These are phyloP conservation scores for Ischnura elegans DNA, from an alignment of 2,888 invertebrate species.

Conservation along the genomic window DNA sequence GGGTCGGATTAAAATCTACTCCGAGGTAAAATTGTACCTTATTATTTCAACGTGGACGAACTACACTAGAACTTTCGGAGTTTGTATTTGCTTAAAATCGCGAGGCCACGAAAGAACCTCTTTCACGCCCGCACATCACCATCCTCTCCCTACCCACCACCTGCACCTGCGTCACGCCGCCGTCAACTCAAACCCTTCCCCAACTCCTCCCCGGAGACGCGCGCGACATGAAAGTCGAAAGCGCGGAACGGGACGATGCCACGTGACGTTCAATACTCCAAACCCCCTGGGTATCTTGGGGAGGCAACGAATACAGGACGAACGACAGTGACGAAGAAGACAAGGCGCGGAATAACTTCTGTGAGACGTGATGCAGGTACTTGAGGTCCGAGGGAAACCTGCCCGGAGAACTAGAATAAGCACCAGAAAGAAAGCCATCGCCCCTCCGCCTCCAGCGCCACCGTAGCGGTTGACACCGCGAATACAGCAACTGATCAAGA, in stretches of 20 bases:
- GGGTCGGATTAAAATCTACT: too few relatives aligned
- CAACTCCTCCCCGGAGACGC: not conserved
- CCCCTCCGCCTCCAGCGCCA: too few relatives aligned
- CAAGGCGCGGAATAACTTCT: not conserved
- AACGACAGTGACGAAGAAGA: not conserved
- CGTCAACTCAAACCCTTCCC: not conserved
- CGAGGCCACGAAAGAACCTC: too few relatives aligned
- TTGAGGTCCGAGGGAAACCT: not conserved
- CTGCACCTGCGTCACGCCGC: conserved; percentile 5
- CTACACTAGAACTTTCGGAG: too few relatives aligned
- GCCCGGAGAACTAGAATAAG: conserved; percentile 5
- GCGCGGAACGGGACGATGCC: not conserved
- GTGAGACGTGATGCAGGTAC: not conserved
- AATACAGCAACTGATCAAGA: not conserved
- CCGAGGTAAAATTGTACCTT: too few relatives aligned
- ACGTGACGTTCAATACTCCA: not conserved
- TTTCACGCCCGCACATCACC: not conserved
- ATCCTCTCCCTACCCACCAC: not conserved
- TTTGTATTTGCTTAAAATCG: too few relatives aligned
- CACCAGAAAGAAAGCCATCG: not conserved
- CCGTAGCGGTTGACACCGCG: not conserved
- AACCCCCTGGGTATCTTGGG: too few relatives aligned
- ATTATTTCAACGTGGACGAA: too few relatives aligned
- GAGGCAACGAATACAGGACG: too few relatives aligned
- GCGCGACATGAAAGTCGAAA: conserved; percentile 10